These are phyloP conservation scores for Trachelipus rathkii DNA, from an alignment of 1,140 invertebrate species.

Conservation along the genomic window DNA sequence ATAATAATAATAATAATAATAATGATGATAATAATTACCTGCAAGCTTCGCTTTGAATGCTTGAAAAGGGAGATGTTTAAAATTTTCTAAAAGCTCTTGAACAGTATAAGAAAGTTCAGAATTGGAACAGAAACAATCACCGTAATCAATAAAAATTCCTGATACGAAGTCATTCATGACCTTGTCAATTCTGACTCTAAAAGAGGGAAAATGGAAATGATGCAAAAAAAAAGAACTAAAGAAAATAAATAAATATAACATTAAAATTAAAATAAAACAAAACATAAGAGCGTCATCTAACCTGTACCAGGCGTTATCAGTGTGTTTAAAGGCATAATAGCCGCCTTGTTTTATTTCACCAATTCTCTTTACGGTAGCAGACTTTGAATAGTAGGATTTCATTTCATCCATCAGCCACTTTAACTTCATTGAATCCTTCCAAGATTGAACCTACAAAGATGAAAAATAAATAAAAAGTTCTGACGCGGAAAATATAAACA, in stretches of 20 bases:
- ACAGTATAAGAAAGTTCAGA: slow-evolving; percentile 48
- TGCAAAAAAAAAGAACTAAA: slow-evolving; percentile 14
- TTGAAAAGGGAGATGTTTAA: slow-evolving; percentile 56
- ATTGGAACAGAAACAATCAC: slow-evolving; percentile 52
- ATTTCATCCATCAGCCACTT: slow-evolving; percentile 56
- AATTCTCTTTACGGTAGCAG: slow-evolving; percentile 45
- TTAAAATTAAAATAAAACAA: too few species aligned
- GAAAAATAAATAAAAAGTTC: background rate
- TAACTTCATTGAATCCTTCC: slow-evolving; percentile 40
- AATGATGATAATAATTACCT: slow-evolving; percentile 50
- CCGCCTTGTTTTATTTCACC: slow-evolving; percentile 52
- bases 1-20: too few species aligned
- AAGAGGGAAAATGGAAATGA: slow-evolving; percentile 27
- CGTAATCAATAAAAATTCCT: slow-evolving; percentile 58
- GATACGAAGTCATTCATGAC: slow-evolving; percentile 52
- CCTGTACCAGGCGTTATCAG: slow-evolving; percentile 59
- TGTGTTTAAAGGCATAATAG: slow-evolving; percentile 57
- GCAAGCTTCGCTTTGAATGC: slow-evolving; percentile 57
- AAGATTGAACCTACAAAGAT: slow-evolving; percentile 41
- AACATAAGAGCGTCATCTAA: slow-evolving; percentile 38
- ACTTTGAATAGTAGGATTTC: slow-evolving; percentile 53
- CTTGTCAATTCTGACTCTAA: slow-evolving; percentile 52
- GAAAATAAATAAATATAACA: too few species aligned
- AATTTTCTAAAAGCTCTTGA: slow-evolving; percentile 52
- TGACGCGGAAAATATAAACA: too few species aligned